Evolutionary conservation across 2,888 invertebrate genomes (phyloP), one percentile per base, ranked within the genome.

Genomic region (Candidula unifasciata): DNA sequence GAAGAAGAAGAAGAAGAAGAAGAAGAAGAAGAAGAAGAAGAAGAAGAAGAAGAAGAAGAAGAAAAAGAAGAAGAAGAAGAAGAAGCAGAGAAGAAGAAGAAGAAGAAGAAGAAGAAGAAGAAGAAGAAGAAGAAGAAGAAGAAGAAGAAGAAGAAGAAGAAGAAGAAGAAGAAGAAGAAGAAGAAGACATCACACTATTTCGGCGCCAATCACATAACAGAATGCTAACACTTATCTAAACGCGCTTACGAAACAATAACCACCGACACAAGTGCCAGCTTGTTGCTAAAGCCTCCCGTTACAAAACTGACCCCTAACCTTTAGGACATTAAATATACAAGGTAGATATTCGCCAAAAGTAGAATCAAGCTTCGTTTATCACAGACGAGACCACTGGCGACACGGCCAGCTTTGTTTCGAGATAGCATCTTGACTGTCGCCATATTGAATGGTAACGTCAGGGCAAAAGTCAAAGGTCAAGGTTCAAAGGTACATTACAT

Each of bases 381-480:
- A 77, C 27, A 30, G 35, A 24, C 77, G 1, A 33, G 60, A 18
- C 77, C 77, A 21, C 35, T 60, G 77, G 77, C 77, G 77, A 77
- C 77, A n/a, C 33, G 35, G 52, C 57, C 57, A 54, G 77, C 35
- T 35, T 60, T 33, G 8, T 33, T 2, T 3, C 8, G 16, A 57
- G 77, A 77, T 77, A 77, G 77, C 57, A 77, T 77, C 77, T 24
- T 13, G 5, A 8, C 8, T 77, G 77, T 77, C 77, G 77, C 77
- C 77, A 77, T 77, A 24, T 77, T 77, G 10, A 16, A 33, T 77
- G 24, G 33, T 52, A 60, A 60, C 33, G 10, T 24, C 27, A 30
- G 60, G 5, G 57, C 77, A 54, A 5, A 57, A 30, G 57, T 60
- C 60, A 24, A 60, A 77, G 77, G 60, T 57, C 77, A 77, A 24